phyloP scores from a whole-genome alignment of 1,140 invertebrate genomes.

The Amyelois transitella region DNA sequence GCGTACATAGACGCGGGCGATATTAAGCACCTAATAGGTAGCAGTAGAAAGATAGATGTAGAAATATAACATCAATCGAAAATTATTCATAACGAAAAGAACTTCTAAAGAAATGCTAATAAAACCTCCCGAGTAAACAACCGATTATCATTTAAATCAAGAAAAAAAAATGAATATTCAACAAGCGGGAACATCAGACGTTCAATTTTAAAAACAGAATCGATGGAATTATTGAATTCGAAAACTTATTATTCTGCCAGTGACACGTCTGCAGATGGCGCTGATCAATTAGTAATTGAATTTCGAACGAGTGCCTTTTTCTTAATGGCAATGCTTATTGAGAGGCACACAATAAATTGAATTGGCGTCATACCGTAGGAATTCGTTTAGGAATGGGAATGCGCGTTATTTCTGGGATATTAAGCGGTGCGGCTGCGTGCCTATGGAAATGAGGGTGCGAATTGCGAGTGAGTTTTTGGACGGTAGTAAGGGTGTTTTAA shows the following conservation, averaged over 20 bases:
- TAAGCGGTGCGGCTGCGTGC: conserved; percentile 1
- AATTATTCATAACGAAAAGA: neutral
- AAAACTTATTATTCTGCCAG: conserved; percentile 39
- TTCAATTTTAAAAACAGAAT: conserved; percentile 7
- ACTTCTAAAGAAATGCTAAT: neutral
- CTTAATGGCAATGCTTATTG: conserved; percentile 32
- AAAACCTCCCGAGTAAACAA: neutral
- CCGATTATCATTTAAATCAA: conserved; percentile 12
- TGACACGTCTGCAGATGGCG: conserved; percentile 13
- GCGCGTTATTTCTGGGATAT: neutral
- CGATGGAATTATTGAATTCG: neutral
- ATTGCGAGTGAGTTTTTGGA: neutral
- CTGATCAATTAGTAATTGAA: conserved; percentile 39
- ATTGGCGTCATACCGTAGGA: conserved; percentile 27
- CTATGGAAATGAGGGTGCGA: conserved; percentile 12
- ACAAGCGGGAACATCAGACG: neutral
- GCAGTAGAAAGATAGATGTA: neutral
- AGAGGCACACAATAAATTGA: conserved; percentile 30
- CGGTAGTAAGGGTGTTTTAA: neutral
- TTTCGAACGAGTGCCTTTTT: conserved; percentile 33
- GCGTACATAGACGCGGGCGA: too few relatives aligned
- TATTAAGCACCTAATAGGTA: too few relatives aligned
- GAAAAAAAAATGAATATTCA: conserved; percentile 10
- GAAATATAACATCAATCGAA: neutral
- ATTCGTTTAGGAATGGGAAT: conserved; percentile 29